Percentiles rank a stretch among this genome's conserved stretches.
These are phyloP conservation scores for Polylopha cassiicola DNA, from an alignment of 2,888 invertebrate species.

Conservation along the genomic window DNA sequence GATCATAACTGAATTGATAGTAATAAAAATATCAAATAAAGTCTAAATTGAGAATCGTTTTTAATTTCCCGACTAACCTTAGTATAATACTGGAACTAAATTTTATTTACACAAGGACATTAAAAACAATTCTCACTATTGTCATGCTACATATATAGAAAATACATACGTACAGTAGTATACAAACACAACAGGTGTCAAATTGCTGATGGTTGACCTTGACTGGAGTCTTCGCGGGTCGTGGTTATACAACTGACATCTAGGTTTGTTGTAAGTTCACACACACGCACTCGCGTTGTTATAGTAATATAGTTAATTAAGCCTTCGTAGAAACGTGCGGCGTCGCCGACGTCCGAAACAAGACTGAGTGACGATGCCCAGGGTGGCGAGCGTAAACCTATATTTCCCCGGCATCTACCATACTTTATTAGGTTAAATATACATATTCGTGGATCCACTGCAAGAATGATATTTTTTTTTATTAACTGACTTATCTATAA, in stretches of 20 bases:
- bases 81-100: too few species aligned
- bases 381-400: conserved; percentile 49
- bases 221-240: conserved; percentile 42
- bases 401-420: conserved; percentile 35
- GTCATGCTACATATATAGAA: conserved; percentile 33
- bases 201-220: conserved; percentile 60
- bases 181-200: conserved; percentile 67
- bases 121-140: too few species aligned
- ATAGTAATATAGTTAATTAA: conserved; percentile 39
- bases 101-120: too few species aligned
- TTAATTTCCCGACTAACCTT: too few species aligned
- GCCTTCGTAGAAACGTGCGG: conserved; percentile 31
- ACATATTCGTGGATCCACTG: too few species aligned
- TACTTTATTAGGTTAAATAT: conserved; percentile 10
- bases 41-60: too few species aligned
- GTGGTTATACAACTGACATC: conserved; percentile 44
- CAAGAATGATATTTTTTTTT: too few species aligned
- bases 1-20: too few species aligned
- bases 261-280: conserved; percentile 48
- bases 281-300: conserved; percentile 61
- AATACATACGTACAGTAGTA: conserved; percentile 57
- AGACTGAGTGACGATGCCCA: conserved; percentile 55
- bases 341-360: conserved; percentile 45
- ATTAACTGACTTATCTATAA: too few species aligned
- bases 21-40: too few species aligned